Evolutionary conservation across 2,888 invertebrate species (phyloP), one percentile per base, ranked within the genome.

Genomic region (Drosophila vallismaia): DNA sequence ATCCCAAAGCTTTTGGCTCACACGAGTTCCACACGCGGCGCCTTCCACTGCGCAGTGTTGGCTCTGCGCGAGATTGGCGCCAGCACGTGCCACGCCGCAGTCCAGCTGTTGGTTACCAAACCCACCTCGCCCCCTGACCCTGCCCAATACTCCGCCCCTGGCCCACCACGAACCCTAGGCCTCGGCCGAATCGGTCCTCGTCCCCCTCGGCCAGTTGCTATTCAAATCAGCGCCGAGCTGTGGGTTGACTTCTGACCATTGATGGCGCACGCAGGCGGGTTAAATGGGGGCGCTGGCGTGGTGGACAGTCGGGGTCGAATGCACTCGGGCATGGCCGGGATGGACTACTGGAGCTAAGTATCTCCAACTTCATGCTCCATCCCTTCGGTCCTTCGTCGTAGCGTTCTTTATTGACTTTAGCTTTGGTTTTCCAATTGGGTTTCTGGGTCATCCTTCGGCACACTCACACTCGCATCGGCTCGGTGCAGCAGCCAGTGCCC

Each of bases 21-120:
- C 19, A 44, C 64, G 62, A 49, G 45, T 24, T 75, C 77, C 76
- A 79, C 77, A 79, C 33, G 51, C 38, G 33, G 26, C 33, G 7
- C 6, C 55, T 82, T 82, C 82, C 82, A 86, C 6, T 81, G 82
- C 82, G 82, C 82, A 84, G 49, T 86, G 82, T 84, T 86, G 82
- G 60, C 31, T 63, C 72, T 86, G 82, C 82, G 82, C 82, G 50
- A 2, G 45, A 40, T 69, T 69, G 64, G 48, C 63, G 64, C 49
- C 69, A 81, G 81, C 81, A 86, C 81, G 85, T 86, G 87, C 86
- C 82, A 75, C 78, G 67, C 75, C 76, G 70, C 74, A 55, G 69
- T 71, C 74, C 77, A 79, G 77, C 72, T 78, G 68, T 77, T 72
- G 67, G 73, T 42, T 54, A 66, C 53, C 57, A 42, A 54, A 52